These are phyloP conservation scores for Atractosteus spatula DNA, from an alignment of 2,113 vertebrate species.

Conservation along the genomic window DNA sequence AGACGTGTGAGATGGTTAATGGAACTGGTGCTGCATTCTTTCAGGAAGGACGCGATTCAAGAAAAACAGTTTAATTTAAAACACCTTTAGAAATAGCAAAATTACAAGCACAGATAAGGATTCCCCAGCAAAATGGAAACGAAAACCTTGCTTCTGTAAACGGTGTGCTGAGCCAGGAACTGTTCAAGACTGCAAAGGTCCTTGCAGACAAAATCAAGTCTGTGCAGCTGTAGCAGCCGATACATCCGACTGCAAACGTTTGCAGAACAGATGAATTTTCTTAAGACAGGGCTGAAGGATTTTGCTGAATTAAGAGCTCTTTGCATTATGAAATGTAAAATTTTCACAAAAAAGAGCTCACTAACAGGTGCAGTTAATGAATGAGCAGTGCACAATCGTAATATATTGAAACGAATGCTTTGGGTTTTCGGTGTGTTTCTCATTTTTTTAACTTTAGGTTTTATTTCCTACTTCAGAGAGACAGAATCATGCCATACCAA, in stretches of 20 bases:
- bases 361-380: too few species aligned
- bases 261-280: not conserved
- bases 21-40: not conserved
- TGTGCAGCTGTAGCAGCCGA: not conserved
- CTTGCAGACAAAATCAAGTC: not conserved
- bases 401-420: too few species aligned
- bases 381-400: too few species aligned
- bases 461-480: too few species aligned
- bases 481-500: too few species aligned
- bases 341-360: too few species aligned
- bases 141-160: not conserved
- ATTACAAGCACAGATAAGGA: not conserved
- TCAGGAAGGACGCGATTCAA: not conserved
- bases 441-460: too few species aligned
- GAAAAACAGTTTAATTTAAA: not conserved
- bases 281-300: not conserved
- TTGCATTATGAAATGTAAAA: too few species aligned
- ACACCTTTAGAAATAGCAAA: not conserved
- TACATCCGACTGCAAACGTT: conserved; percentile 3
- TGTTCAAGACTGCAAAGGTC: not conserved
- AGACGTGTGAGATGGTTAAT: too few species aligned
- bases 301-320: too few species aligned
- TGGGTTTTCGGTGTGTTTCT: too few species aligned
- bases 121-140: not conserved
- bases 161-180: not conserved